Evolutionary conservation across 2,888 invertebrate species (phyloP).

Genomic region (Brachyptera putata): DNA sequence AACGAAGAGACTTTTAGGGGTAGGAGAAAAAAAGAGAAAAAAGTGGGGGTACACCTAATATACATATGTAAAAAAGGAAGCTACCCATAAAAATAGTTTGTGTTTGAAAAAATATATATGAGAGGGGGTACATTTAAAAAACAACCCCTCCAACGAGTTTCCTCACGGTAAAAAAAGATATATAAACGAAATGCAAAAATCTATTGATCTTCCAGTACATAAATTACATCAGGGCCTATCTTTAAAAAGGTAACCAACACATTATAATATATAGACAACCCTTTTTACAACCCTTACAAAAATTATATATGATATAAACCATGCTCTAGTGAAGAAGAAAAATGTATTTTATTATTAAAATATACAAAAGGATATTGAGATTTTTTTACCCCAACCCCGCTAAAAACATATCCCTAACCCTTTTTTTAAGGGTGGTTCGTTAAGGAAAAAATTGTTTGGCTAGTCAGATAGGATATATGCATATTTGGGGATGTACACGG

Average conservation of each 20-base stretch:
- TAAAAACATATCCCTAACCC: conserved; percentile 5
- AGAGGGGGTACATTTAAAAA: background rate
- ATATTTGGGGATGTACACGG: background rate
- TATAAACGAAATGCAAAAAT: conserved; percentile 18
- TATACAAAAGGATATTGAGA: conserved; percentile 39
- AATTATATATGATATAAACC: conserved; percentile 49
- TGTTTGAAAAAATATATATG: conserved; percentile 18
- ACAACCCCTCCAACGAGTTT: background rate
- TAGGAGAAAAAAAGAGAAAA: conserved; percentile 2
- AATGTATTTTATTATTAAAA: conserved; percentile 48
- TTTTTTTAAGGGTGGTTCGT: conserved; percentile 18
- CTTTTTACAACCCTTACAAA: conserved; percentile 16
- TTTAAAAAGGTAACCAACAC: conserved; percentile 10
- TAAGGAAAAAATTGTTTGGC: conserved; percentile 6
- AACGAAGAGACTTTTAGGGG: conserved; percentile 3
- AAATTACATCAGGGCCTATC: conserved; percentile 11
- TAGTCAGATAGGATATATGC: conserved; percentile 15
- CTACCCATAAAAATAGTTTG: background rate
- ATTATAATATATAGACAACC: conserved; percentile 28
- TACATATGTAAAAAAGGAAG: background rate
- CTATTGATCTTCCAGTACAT: conserved; percentile 10
- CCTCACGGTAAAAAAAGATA: background rate
- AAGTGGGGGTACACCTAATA: background rate
- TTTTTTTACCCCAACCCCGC: conserved; percentile 2
- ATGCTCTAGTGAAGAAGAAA: conserved; percentile 50